Base-by-base conservation (phyloP, 2,797 vertebrate genomes). In the Gambusia yucatana region DNA sequence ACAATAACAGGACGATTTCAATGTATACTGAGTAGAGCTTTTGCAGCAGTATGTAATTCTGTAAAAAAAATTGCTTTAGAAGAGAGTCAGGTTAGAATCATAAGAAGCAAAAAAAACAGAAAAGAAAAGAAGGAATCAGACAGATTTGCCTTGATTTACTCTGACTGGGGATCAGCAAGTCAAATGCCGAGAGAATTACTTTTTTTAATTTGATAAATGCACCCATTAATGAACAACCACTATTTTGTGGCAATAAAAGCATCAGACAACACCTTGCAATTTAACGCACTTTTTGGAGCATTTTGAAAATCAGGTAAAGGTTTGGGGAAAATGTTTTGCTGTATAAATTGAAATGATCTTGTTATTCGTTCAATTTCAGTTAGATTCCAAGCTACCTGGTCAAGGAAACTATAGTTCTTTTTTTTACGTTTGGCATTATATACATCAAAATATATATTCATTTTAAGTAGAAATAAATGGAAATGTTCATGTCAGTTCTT, bases 1-100 rank as follows among this genome's bases (percentile, higher is more conserved):
- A 77, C 69, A 87, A 82, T 50, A 85, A 74, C 74, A 47, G 55
- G 86, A 57, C 86, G 90, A 76, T 89, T 91, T 82, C 61, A 75
- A 65, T 16, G 77, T 67, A 77, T 83, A 92, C 44, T 13, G 81
- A 89, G 72, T 9, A 78, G 73, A 85, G 87, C 80, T 84, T 88
- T 43, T 77, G 48, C 65, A 50, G 11, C 80, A 72, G 77, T 2
- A 28, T 74, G 39, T 16, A 75, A 55, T 76, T 44, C 48, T 84
- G 39, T 6, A n/a, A 73, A 41, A 33, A 67, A 65, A 41, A 41
- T n/a, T n/a, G 0, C 50, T 75, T 36, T 44, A 44, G 17, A 75
- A 52, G 72, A 22, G 63, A 46, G 36, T 55, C 10, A 65, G 73
- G 79, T 77, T 65, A 1, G 20, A 76, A 77, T 75, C n/a, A 73